Conservation (phyloP, 2,888 invertebrate species). For the Tuberolachnus salignus region DNA sequence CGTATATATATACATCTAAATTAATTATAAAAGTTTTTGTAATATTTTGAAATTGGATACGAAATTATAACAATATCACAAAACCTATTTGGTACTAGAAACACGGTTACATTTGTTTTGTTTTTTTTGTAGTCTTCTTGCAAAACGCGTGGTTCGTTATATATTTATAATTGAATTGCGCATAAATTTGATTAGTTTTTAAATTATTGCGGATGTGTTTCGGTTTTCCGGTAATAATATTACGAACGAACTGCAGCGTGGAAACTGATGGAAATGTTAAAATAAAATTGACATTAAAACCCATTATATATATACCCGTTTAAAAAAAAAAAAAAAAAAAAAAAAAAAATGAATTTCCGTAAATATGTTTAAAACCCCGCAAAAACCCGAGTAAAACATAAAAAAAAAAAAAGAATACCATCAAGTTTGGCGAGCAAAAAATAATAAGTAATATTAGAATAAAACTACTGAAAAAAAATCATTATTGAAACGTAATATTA, state of each 20-base stretch:
- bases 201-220: background rate
- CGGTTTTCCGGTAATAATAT: background rate
- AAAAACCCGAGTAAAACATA: no score
- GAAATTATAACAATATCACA: background rate
- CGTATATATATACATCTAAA: background rate
- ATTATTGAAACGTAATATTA: background rate
- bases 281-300: background rate
- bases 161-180: slow-evolving; percentile 6
- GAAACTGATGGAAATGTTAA: background rate
- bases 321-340: no score
- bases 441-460: background rate
- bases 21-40: slow-evolving; percentile 31
- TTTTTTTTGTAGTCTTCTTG: background rate
- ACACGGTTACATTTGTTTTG: background rate
- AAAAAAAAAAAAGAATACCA: no score
- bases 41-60: background rate
- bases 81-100: background rate
- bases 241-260: background rate
- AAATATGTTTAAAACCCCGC: no score
- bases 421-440: no score
- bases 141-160: background rate
- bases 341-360: no score
- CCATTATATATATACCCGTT: no score
- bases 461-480: background rate
- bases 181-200: background rate